Base-by-base conservation (phyloP, 53 echinoderm and acorn worm genomes). In the Arbacia lixula region DNA sequence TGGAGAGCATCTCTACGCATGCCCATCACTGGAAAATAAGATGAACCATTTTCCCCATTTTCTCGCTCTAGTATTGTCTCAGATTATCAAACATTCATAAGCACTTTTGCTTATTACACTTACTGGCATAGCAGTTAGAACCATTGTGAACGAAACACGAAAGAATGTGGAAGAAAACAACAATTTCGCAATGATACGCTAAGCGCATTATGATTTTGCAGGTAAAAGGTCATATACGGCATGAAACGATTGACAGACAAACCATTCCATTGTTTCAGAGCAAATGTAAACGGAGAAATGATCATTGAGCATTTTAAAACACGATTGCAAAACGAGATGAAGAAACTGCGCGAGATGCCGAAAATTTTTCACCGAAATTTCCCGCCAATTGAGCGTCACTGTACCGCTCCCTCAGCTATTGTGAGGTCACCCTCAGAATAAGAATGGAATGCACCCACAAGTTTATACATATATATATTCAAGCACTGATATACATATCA, bases 401-500 rank as follows among this genome's bases (percentile, higher is more conserved):
- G 69, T 69, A 42, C 43, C 43, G 69, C 69, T 69, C 46, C 43
- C 29, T 16, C 43, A 42, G 19, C 69, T 69, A 69, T 69, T 69
- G 69, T 69, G 69, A 69, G 69, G 69, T 69, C 69, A 69, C 69
- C 69, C 69, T 28, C 69, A 40, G 69, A 22, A 30, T 19, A 43
- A 43, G 16, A 69, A 69, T 69, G 69, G 69, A 27, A 69, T 69
- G 69, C 69, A 5, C 69, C 69, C 69, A 41, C 24, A 69, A 69
- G 27, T n/a, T n/a, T n/a, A n/a, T n/a, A n/a, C n/a, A 29, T 69
- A 46, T 43, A 69, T 69, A 66, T 66, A 67, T 69, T 69, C 42
- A 26, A 69, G 69, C 69, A 69, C 14, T 69, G 69, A 69, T 69
- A 69, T 69, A 69, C 69, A 69, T 69, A 69, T 69, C 40, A 69